Conservation (phyloP, 1,140 invertebrate species). For the Formica selysi region DNA sequence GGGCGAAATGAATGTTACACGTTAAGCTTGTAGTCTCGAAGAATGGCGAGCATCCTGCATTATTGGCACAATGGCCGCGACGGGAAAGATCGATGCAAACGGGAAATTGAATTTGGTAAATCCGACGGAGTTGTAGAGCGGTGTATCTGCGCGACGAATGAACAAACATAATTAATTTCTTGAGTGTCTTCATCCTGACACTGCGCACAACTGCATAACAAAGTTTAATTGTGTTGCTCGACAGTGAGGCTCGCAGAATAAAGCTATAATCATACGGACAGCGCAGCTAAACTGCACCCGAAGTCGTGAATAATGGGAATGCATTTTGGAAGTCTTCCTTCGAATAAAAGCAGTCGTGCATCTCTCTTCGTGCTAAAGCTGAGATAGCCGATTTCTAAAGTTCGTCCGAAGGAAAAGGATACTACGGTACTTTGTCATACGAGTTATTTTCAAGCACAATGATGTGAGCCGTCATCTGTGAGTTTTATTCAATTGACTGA, state of each 20-base stretch:
- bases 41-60: neutral
- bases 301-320: constrained; percentile 59
- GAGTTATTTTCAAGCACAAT: constrained; percentile 22
- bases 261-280: constrained; percentile 53
- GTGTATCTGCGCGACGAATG: constrained; percentile 17
- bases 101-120: constrained; percentile 48
- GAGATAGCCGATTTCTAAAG: constrained; percentile 28
- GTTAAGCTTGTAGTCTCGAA: neutral
- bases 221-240: constrained; percentile 64
- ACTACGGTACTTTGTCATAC: neutral
- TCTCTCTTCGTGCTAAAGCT: constrained; percentile 27
- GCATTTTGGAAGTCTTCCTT: constrained; percentile 27
- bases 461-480: constrained; percentile 11
- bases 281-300: constrained; percentile 43
- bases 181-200: constrained; percentile 61
- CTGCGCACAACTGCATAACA: constrained; percentile 44
- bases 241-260: constrained; percentile 42
- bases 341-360: constrained; percentile 28
- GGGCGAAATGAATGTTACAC: neutral
- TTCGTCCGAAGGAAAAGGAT: neutral
- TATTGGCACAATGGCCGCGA: constrained; percentile 33
- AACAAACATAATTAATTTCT: constrained; percentile 63
- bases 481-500: neutral
- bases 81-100: constrained; percentile 41
- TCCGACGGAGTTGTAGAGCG: constrained; percentile 23